Evolutionary conservation across 2,797 vertebrate species (phyloP), one percentile per base, ranked within the genome.

Genomic region (Apodemus agrarius): DNA sequence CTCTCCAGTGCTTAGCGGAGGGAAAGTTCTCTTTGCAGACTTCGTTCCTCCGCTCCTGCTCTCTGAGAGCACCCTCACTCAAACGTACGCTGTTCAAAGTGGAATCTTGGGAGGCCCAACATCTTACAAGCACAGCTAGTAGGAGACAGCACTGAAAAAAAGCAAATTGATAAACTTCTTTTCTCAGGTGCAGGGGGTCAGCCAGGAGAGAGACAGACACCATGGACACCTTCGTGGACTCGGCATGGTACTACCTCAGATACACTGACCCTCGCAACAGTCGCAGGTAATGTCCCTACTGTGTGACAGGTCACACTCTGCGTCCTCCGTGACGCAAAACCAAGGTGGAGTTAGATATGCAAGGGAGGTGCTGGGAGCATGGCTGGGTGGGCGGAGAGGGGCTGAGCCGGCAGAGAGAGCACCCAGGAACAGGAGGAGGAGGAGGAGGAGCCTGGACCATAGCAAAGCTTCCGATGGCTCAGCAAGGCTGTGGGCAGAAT

Each of bases 141-240:
- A 34, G 67, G 37, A 95, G 84, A 75, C 40, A 5, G 5, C 52
- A 21, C 74, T 93, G 52, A 92, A 90, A 26, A 29, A 86, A 76
- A 92, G 49, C 34, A 65, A 52, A 3, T 1, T 10, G 52, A 67
- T 37, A 52, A 74, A n/a, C 34, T 94, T 52, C 94, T 8, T 95
- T 96, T 91, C 87, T 97, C 97, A 99, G 99, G 98, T 99, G 99
- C 97, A 98, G 99, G 54, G 98, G 99, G 86, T 98, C 99, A 40
- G 99, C 99, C 21, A 98, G 92, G 84, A 99, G 99, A 96, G 99
- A 99, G 98, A 99, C 99, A 0, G 99, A 99, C 97, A 99, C 99
- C 80, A 99, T 99, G 99, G 99, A 99, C 93, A 99, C 99, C 0
- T 99, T 99, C 98, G 99, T 99, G 83, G 99, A 99, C 97, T 99